Percentiles rank a stretch among this genome's conserved stretches.
phyloP scores from a whole-genome alignment of 2,888 invertebrate genomes.

The Cryptophagus acutangulus region DNA sequence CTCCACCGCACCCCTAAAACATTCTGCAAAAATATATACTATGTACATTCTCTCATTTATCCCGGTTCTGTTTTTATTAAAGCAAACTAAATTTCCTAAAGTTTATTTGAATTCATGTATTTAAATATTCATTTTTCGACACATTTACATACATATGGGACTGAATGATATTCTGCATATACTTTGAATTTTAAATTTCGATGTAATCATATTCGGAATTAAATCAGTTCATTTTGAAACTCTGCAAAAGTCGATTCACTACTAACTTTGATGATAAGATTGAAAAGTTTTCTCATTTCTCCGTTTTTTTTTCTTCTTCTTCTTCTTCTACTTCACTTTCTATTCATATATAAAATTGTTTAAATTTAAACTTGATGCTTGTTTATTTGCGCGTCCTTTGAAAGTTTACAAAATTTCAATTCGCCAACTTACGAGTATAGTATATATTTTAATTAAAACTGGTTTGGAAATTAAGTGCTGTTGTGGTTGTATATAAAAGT shows the following conservation, averaged over 20 bases:
- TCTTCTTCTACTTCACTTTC: not conserved
- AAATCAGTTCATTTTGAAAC: constrained; percentile 51
- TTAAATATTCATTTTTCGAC: constrained; percentile 50
- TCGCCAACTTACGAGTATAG: too few relatives aligned
- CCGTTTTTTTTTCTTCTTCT: constrained; percentile 11
- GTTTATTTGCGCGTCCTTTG: too few relatives aligned
- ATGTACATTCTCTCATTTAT: constrained; percentile 36
- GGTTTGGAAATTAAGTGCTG: constrained; percentile 1
- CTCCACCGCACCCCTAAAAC: constrained; percentile 2
- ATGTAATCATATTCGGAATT: constrained; percentile 50
- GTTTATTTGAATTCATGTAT: constrained; percentile 47
- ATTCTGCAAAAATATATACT: constrained; percentile 3
- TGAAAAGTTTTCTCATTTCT: constrained; percentile 39
- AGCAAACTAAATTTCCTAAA: constrained; percentile 46
- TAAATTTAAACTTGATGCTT: not conserved
- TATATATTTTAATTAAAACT: not conserved
- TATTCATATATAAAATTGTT: not conserved
- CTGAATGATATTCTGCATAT: constrained; percentile 48
- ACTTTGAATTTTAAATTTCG: constrained; percentile 50
- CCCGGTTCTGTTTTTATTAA: constrained; percentile 44
- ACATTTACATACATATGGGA: constrained; percentile 50
- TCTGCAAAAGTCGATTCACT: constrained; percentile 36
- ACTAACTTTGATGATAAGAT: constrained; percentile 45
- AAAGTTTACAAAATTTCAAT: too few relatives aligned
- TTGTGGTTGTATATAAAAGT: not conserved